A percentile compares a stretch with the other conserved stretches of the same genome.
phyloP scores from a whole-genome alignment of 1,140 invertebrate species.

The Hesperophylax magnus region DNA sequence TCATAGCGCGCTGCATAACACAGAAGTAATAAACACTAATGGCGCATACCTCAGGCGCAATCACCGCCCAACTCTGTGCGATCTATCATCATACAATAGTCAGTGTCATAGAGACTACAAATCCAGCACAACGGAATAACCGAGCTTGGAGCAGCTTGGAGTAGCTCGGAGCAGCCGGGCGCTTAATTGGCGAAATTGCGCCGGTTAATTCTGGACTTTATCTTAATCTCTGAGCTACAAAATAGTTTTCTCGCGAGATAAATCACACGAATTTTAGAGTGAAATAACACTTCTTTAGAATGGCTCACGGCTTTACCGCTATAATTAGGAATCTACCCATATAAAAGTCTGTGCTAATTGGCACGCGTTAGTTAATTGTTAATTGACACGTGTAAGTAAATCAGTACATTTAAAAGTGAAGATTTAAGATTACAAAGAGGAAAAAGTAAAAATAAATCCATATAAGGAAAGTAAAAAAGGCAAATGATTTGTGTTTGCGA shows the following conservation, averaged over 20 bases:
- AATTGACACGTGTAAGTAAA: no score
- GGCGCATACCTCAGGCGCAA: conserved; percentile 48
- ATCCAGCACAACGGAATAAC: not conserved
- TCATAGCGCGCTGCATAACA: conserved; percentile 27
- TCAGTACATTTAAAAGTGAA: no score
- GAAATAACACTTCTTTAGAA: no score
- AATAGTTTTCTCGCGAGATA: no score
- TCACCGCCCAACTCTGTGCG: conserved; percentile 33
- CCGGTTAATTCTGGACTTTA: not conserved
- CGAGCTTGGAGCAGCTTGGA: not conserved
- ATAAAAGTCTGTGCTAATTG: no score
- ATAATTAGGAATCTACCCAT: no score
- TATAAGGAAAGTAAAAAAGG: not conserved
- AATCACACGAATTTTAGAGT: no score
- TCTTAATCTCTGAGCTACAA: no score
- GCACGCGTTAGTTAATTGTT: no score
- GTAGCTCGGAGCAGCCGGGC: not conserved
- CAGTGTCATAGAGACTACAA: not conserved
- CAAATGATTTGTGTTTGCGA: not conserved
- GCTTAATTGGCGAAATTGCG: not conserved
- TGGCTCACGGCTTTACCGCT: no score
- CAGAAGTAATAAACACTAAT: conserved; percentile 52
- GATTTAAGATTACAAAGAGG: no score
- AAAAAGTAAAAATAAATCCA: no score
- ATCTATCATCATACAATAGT: conserved; percentile 54